Evolutionary conservation across 2,888 invertebrate species (phyloP), one percentile per base, ranked within the genome.

Genomic region (Anticlea derivata): DNA sequence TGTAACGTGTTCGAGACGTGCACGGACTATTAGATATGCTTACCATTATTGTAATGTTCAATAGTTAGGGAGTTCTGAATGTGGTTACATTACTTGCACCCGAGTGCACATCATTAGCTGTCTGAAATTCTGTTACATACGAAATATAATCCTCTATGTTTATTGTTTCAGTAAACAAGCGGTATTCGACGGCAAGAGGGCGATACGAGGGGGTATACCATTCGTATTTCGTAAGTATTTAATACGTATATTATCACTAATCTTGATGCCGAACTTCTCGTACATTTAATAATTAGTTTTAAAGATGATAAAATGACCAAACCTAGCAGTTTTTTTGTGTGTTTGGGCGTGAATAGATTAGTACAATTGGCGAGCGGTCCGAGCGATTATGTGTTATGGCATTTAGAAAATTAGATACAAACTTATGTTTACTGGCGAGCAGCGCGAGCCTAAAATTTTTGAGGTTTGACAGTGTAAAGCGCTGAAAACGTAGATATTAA

Each of bases 171-270:
- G 97, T 88, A 97, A 98, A 91, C 95, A 97, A 89, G 97, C 98
- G 44, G 95, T 98, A 49, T 98, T 98, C 90, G 98, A 98, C 91
- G 98, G 98, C 65, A 98, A 98, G 86, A 96, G 98, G 83, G 96
- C 98, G 60, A 98, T 98, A 81, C 93, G 98, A 78, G 98, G 98
- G 73, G 98, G 98, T 73, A 97, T 98, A 83, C 98, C 98, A 57
- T 96, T 98, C 86, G 97, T 98, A 61, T 98, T 98, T 89, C 98
- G 98, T 98, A 93, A 97, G 98, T 96, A 81, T 65, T 48, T n/a
- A 5, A 27, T 22, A 22, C 11, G 41, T 45, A 34, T 31, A 33
- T 35, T 3, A 2, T 2, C 17, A 17, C 17, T 17, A 30, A n/a
- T n/a, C n/a, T n/a, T n/a, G n/a, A n/a, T n/a, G n/a, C n/a, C n/a